These are phyloP conservation scores for Pseudomyrmex concolor DNA, from an alignment of 1,140 invertebrate species.

Conservation along the genomic window DNA sequence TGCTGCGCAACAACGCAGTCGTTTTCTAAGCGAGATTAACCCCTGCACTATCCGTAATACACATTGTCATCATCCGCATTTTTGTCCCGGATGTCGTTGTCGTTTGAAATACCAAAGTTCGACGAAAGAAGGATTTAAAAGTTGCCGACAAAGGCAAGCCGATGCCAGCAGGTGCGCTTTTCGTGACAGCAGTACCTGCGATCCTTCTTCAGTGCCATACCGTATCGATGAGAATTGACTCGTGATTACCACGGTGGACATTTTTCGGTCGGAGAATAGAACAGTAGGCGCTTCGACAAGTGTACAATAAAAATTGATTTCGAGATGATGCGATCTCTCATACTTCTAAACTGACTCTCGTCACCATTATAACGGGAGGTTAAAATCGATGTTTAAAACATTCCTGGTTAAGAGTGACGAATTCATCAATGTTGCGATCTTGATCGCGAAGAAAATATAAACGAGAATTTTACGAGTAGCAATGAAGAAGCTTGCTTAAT, in stretches of 20 bases:
- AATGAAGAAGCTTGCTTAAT: slow-evolving; percentile 40
- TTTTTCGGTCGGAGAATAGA: slow-evolving; percentile 15
- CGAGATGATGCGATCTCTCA: slow-evolving; percentile 2
- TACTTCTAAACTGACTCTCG: no score
- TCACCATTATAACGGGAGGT: no score
- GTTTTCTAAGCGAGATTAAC: slow-evolving; percentile 14
- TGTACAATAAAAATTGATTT: slow-evolving; percentile 28
- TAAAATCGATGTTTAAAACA: no score
- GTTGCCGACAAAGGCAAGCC: slow-evolving; percentile 52
- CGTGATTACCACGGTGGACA: slow-evolving; percentile 26
- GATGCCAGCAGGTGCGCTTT: slow-evolving; percentile 44
- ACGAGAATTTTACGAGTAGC: slow-evolving; percentile 21
- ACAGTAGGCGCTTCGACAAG: slow-evolving; percentile 7
- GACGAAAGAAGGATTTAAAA: neutral
- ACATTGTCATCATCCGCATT: slow-evolving; percentile 51
- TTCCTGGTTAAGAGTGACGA: slow-evolving; percentile 2
- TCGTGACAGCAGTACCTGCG: slow-evolving; percentile 27
- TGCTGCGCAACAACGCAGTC: slow-evolving; percentile 2
- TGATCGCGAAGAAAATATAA: slow-evolving; percentile 42
- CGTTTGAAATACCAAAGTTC: slow-evolving; percentile 51
- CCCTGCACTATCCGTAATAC: slow-evolving; percentile 44
- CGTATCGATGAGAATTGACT: slow-evolving; percentile 28
- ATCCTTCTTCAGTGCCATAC: slow-evolving; percentile 26
- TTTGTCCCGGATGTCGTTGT: slow-evolving; percentile 42
- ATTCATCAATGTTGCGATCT: slow-evolving; percentile 45